Conservation (phyloP, 2,113 vertebrate species). For the Xenopus borealis region DNA sequence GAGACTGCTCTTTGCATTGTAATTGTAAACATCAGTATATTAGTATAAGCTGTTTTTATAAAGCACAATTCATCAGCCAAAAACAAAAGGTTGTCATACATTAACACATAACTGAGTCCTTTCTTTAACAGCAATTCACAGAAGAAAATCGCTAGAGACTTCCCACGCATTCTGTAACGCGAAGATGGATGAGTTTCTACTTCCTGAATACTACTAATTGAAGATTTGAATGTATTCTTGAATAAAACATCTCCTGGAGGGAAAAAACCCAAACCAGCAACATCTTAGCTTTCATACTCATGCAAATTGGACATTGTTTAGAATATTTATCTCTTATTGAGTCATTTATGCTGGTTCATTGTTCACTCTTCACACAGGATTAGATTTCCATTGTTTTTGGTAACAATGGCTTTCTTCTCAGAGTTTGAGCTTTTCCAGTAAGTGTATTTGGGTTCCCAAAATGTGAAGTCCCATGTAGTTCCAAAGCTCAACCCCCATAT, state of each 20-base stretch:
- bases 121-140: slow-evolving; percentile 13
- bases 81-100: slow-evolving; percentile 26
- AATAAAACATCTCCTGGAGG: slow-evolving; percentile 38
- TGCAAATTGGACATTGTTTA: slow-evolving; percentile 38
- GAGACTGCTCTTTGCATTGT: not conserved
- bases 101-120: slow-evolving; percentile 19
- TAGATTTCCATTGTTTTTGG: slow-evolving; percentile 29
- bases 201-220: slow-evolving; percentile 41
- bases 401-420: slow-evolving; percentile 21
- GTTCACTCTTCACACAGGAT: slow-evolving; percentile 21
- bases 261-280: slow-evolving; percentile 7
- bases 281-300: slow-evolving; percentile 39
- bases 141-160: slow-evolving; percentile 14
- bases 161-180: slow-evolving; percentile 18
- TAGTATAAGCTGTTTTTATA: not conserved
- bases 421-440: not conserved
- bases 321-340: slow-evolving; percentile 35
- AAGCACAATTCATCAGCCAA: slow-evolving; percentile 2
- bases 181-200: slow-evolving; percentile 38
- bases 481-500: too few relatives aligned
- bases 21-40: not conserved
- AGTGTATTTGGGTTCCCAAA: not conserved
- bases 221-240: slow-evolving; percentile 41
- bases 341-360: slow-evolving; percentile 25
- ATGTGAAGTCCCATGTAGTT: not conserved